Evolutionary conservation across 2,888 invertebrate genomes (phyloP), one percentile per base, ranked within the genome.

Genomic region (Eudasyphora cyanicolor): DNA sequence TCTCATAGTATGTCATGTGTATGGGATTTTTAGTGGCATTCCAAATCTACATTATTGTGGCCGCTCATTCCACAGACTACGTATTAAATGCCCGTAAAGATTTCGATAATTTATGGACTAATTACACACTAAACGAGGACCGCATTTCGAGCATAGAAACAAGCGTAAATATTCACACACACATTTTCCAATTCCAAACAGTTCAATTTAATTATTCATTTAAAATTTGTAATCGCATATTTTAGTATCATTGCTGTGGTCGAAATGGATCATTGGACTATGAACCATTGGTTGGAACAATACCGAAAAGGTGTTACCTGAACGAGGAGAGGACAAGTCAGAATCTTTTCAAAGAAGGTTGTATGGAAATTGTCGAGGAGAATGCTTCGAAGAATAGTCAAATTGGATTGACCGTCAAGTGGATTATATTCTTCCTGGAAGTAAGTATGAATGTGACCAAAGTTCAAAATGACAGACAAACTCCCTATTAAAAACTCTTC

Each of bases 21-120:
- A 92, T 96, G 86, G 91, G 96, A 83, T 94, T 95, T 82, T 93
- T 96, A 85, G 94, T 96, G 91, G 94, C 96, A 80, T 92, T 95
- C 82, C 96, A 96, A 94, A 94, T 89, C 60, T 90, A 90, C 71
- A 89, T 90, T 35, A 87, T 90, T 76, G 87, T 87, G 17, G 90
- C 88, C 7, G 90, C 89, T 2, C 88, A 90, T 29, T 86, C 89
- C n/a, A 90, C 89, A 17, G 87, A 90, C 64, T 90, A 90, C 85
- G 88, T 87, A 49, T 84, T 88, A 64, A 87, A 88, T 45, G 88
- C 90, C 24, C 87, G 86, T 5, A 84, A 82, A 2, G 89, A 89
- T 21, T 89, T 90, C 21, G 76, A 86, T 17, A 85, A 81, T 5
- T 85, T 89, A 4, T 90, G 90, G 90, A 76, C 82, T 0, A 89